Evolutionary conservation across 2,888 invertebrate genomes (phyloP), one percentile per base, ranked within the genome.

Genomic region (Lochmaea capreae): DNA sequence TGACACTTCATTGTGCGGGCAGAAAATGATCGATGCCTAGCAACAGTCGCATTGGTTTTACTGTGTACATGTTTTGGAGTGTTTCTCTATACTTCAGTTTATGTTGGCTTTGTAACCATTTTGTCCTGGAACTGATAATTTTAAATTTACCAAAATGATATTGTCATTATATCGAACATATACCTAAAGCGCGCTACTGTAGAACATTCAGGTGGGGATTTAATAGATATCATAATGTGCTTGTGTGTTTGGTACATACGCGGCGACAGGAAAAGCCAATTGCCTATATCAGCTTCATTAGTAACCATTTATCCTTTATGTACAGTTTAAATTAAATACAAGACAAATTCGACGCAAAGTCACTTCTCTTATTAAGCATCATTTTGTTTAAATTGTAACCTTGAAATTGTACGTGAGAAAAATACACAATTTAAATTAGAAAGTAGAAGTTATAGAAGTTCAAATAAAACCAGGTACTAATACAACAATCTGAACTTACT

Each of bases 191-290:
- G 2, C 76, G 76, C 72, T 65, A 62, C 74, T 76, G 76, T 59
- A 54, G 49, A 12, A 9, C 54, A 39, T 71, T 65, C 74, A 76
- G 78, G 78, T 76, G 75, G 76, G 78, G 74, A 77, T 67, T 72
- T 71, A 71, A 75, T 65, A 76, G 76, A 79, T 78, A 22, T 16
- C 57, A 59, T 71, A 46, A 46, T 79, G 77, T 77, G 73, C 79
- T 76, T 61, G 61, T 63, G 62, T 63, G 43, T 63, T 63, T 63
- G 73, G 67, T 75, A 72, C 77, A 74, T 75, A 76, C 65, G 78
- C 61, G 43, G 42, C 46, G 78, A 78, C 84, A 83, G 84, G 84
- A 84, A 84, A 82, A 81, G 83, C 82, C 83, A 84, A 83, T 84
- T 84, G 83, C 79, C 81, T 79, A 79, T 80, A 83, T 83, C 81